These are phyloP conservation scores for Siniperca undulata DNA, from an alignment of 2,797 vertebrate genomes.

Conservation along the genomic window DNA sequence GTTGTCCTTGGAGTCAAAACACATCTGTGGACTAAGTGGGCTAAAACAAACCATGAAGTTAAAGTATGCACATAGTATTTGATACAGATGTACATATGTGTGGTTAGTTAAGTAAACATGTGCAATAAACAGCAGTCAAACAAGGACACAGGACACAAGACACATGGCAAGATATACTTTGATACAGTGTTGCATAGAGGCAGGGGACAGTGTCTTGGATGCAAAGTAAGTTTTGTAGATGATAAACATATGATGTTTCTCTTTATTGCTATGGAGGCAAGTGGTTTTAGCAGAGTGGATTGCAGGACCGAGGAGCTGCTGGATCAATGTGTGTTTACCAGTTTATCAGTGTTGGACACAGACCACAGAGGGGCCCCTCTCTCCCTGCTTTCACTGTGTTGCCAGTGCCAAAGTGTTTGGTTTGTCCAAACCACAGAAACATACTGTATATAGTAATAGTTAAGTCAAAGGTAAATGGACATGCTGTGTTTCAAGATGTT, in stretches of 20 bases:
- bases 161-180: not conserved
- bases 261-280: slow-evolving; percentile 27
- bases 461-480: slow-evolving; percentile 31
- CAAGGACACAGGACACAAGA: slow-evolving; percentile 36
- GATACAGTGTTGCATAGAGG: slow-evolving; percentile 7
- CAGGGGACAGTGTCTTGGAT: slow-evolving; percentile 18
- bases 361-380: slow-evolving; percentile 51
- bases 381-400: slow-evolving; percentile 36
- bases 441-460: slow-evolving; percentile 6
- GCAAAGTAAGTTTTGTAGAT: slow-evolving; percentile 22
- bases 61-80: slow-evolving; percentile 42
- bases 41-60: slow-evolving; percentile 58
- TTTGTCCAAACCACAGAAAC: slow-evolving; percentile 32
- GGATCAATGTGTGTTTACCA: slow-evolving; percentile 57
- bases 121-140: slow-evolving; percentile 44
- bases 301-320: slow-evolving; percentile 31
- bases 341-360: slow-evolving; percentile 71
- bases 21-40: slow-evolving; percentile 57
- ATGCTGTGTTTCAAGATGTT: slow-evolving; percentile 17
- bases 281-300: slow-evolving; percentile 29
- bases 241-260: slow-evolving; percentile 48
- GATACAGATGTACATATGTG: slow-evolving; percentile 54
- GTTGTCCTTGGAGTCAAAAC: slow-evolving; percentile 61
- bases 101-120: slow-evolving; percentile 45
- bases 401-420: slow-evolving; percentile 43